These are phyloP conservation scores for Mactra quadrangularis DNA, from an alignment of 1,140 invertebrate species.

Conservation along the genomic window DNA sequence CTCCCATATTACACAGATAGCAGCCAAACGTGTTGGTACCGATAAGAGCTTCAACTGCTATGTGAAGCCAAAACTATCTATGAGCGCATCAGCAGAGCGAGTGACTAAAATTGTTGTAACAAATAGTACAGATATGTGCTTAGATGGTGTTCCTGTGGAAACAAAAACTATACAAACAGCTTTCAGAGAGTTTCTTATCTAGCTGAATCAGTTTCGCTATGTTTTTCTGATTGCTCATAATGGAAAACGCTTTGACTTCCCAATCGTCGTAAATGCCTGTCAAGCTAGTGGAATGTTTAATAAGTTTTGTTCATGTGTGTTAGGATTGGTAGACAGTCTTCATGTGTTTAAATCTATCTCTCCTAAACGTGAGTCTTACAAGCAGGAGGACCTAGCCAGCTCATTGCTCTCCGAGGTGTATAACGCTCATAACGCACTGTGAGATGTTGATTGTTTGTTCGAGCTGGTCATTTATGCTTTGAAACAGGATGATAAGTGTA, in stretches of 20 bases:
- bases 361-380: constrained; percentile 1
- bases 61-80: constrained; percentile 9
- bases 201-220: constrained; percentile 9
- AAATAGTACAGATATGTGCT: background rate
- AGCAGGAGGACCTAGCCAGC: constrained; percentile 5
- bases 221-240: constrained; percentile 11
- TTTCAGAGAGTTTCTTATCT: background rate
- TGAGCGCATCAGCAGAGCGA: background rate
- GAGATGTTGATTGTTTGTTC: constrained; percentile 5
- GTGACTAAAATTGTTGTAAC: background rate
- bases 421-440: background rate
- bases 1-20: constrained; percentile 35
- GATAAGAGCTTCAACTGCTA: background rate
- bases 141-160: background rate
- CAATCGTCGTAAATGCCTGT: background rate
- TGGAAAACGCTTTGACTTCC: background rate
- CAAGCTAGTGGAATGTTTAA: background rate
- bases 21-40: background rate
- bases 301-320: constrained; percentile 1
- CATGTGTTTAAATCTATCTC: background rate
- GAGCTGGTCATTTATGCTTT: background rate
- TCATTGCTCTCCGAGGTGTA: background rate
- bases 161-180: background rate
- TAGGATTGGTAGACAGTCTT: constrained; percentile 20
- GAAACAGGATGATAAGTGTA: background rate